Conservation (phyloP, 2,113 vertebrate genomes). For the Caretta caretta region DNA sequence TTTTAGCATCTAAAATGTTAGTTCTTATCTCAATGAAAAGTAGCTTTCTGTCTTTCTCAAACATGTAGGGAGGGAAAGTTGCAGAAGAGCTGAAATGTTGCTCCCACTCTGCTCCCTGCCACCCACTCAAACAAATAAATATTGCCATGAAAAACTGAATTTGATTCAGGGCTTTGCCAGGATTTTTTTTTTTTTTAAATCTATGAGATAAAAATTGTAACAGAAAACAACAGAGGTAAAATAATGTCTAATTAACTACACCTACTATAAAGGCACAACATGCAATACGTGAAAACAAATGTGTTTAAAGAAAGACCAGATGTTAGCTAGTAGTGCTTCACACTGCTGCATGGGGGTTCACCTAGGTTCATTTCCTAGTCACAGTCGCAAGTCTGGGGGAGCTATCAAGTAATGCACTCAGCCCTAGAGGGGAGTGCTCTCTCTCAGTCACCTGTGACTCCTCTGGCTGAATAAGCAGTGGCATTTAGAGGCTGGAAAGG, state of each 20-base stretch:
- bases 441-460: neutral
- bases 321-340: neutral
- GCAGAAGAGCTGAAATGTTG: slow-evolving; percentile 39
- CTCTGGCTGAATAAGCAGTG: neutral
- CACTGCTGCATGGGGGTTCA: neutral
- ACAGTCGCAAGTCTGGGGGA: neutral
- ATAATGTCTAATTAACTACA: neutral
- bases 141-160: neutral
- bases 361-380: neutral
- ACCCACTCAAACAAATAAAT: neutral
- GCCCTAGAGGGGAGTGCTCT: neutral
- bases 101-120: slow-evolving; percentile 7
- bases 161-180: neutral
- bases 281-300: neutral
- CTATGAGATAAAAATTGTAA: neutral
- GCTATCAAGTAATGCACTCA: neutral
- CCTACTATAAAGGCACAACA: neutral
- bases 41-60: slow-evolving; percentile 63
- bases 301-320: neutral
- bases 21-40: slow-evolving; percentile 70
- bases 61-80: neutral
- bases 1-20: slow-evolving; percentile 76
- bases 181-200: neutral
- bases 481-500: neutral
- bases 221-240: neutral